Evolutionary conservation across 2,113 vertebrate species (phyloP).

Genomic region (Onychostruthus taczanowskii): DNA sequence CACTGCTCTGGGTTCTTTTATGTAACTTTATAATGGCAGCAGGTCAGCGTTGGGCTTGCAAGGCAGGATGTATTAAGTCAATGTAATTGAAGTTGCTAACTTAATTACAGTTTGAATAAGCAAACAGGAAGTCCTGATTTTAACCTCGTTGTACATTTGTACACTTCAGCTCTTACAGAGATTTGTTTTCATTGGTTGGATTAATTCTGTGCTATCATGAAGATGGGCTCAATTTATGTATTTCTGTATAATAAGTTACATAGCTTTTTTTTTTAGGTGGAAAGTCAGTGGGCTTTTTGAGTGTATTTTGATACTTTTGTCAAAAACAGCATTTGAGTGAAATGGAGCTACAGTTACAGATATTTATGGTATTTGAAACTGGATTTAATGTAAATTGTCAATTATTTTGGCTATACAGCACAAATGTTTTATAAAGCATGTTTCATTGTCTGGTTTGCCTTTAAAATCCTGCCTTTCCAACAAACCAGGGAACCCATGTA

Average conservation of each 20-base stretch:
- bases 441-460: not conserved
- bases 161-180: not conserved
- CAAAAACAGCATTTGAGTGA: not conserved
- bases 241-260: not conserved
- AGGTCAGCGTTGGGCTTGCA: not conserved
- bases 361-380: not conserved
- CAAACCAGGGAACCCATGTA: not conserved
- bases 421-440: not conserved
- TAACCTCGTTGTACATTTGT: constrained; percentile 30
- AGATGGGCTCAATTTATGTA: not conserved
- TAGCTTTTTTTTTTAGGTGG: not conserved
- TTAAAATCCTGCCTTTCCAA: not conserved
- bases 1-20: not conserved
- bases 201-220: not conserved
- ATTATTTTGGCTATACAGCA: not conserved
- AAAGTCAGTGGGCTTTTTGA: not conserved
- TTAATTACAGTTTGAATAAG: constrained; percentile 35
- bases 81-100: constrained; percentile 20
- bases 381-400: not conserved
- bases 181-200: not conserved
- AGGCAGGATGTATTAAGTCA: constrained; percentile 41
- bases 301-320: not conserved
- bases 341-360: not conserved
- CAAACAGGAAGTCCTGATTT: constrained; percentile 51
- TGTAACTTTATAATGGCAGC: not conserved